Base-by-base conservation (phyloP, 1,140 invertebrate species). In the Diachasma alloeum region DNA sequence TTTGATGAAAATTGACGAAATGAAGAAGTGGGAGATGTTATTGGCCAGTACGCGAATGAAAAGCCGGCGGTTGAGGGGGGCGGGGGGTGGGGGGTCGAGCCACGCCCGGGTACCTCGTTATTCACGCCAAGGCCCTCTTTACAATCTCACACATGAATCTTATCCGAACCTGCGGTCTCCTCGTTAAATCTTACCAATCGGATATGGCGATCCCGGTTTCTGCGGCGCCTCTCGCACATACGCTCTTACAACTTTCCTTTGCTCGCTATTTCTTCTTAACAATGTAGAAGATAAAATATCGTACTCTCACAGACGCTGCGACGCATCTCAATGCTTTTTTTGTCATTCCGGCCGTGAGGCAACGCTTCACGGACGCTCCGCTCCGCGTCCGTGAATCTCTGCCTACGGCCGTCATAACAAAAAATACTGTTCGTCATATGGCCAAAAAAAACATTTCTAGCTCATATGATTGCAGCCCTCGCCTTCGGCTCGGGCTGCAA, bases 61-160 rank as follows among this genome's bases (percentile, higher is more conserved):
- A 59, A 31, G 31, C 31, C 9, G 53, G 1, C 19, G 53, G 22
- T 59, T 59, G 53, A 59, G 17, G 53, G 53, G 31, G 31, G 31
- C 2, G 6, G 31, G 31, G 31, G 31, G 2, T 2, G 6, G 31
- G 31, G 22, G 53, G 22, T 59, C 17, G 53, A 59, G 53, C 53
- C 53, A 59, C 53, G 53, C 53, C 53, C 53, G 53, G 22, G 73
- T 72, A 37, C 46, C 31, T 80, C 78, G 75, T 80, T 79, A 66
- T 66, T 66, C 63, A 81, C 76, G 72, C 53, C 76, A 46, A 76
- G 44, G 74, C 75, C 42, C 42, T 76, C 76, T 77, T 76, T 76
- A 80, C 79, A 81, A 88, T 87, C 87, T 84, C 78, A 76, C 77
- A 83, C 84, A 86, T 87, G 87, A 87, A 88, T 87, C 86, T 86